Evolutionary conservation across 2,797 vertebrate species (phyloP), one percentile per base, ranked within the genome.

Genomic region (Craterocephalus amniculus): DNA sequence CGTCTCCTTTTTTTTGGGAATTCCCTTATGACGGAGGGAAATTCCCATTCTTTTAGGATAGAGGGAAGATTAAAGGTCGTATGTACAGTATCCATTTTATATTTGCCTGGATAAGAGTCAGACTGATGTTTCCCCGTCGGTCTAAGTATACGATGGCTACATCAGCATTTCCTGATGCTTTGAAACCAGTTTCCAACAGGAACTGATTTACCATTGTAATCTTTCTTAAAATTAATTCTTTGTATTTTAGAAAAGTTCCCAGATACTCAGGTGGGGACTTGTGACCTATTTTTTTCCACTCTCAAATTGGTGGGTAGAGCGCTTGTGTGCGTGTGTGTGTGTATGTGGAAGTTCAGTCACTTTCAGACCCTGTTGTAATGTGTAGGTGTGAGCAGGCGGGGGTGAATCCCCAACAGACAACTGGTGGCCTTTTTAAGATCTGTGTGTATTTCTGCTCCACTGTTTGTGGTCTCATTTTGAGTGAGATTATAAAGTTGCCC

Each of bases 11-110:
- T 73, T 73, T 86, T 85, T 62, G 94, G 94, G 93, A 93, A 91
- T 93, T 94, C 88, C 94, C 94, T 91, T 4, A 7, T 48, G 70
- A 83, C 62, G 80, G 87, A 60, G 92, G 94, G 93, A 93, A 94
- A 89, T 93, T 93, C 93, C 94, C 92, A 65, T 92, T 91, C 85
- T 91, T 92, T 90, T 90, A 83, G 88, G 90, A 92, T 91, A 88
- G 79, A 87, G 80, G 83, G 71, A 77, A 91, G 91, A 94, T 94
- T 94, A 93, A 92, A 93, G 91, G 87, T 80, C 51, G 45, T 40
- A 83, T 87, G 71, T 88, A 55, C 52, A 55, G 27, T 55, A 87
- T 91, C 85, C 73, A 58, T 88, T 86, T 83, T 86, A 80, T 78
- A 49, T 87, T 81, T 87, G 76, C 80, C 74, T 91, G 89, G 89